These are phyloP conservation scores for Chelonus insularis DNA, from an alignment of 1,140 invertebrate genomes.

Conservation along the genomic window DNA sequence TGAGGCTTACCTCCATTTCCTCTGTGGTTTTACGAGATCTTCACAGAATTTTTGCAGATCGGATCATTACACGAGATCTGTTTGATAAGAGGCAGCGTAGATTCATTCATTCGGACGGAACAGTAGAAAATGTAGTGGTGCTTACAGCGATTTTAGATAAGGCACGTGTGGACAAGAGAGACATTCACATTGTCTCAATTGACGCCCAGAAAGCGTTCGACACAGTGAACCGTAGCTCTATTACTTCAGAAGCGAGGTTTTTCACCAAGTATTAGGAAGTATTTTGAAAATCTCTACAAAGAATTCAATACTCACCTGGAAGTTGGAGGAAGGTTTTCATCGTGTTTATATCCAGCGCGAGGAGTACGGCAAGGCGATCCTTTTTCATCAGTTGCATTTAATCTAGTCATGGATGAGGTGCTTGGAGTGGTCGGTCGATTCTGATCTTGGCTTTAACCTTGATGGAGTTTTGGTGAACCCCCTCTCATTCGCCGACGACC, in stretches of 20 bases:
- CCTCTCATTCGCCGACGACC: conserved; percentile 52
- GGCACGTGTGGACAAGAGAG: not conserved
- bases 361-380: conserved; percentile 42
- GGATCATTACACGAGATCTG: not conserved
- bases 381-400: conserved; percentile 33
- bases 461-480: conserved; percentile 32
- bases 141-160: conserved; percentile 21
- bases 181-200: conserved; percentile 27
- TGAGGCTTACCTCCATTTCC: conserved; percentile 23
- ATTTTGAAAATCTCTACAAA: conserved; percentile 18
- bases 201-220: conserved; percentile 36
- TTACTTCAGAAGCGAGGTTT: conserved; percentile 14
- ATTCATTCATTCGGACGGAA: conserved; percentile 28
- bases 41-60: conserved; percentile 23
- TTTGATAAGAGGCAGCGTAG: conserved; percentile 9
- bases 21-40: conserved; percentile 19
- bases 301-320: conserved; percentile 18
- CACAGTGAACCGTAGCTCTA: conserved; percentile 1
- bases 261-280: not conserved
- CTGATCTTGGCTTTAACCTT: conserved; percentile 36
- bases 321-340: not conserved
- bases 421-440: conserved; percentile 26
- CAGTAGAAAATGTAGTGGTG: conserved; percentile 19
- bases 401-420: conserved; percentile 22
- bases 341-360: not conserved